Evolutionary conservation across 2,888 invertebrate genomes (phyloP).

Genomic region (Uropetala carovei): DNA sequence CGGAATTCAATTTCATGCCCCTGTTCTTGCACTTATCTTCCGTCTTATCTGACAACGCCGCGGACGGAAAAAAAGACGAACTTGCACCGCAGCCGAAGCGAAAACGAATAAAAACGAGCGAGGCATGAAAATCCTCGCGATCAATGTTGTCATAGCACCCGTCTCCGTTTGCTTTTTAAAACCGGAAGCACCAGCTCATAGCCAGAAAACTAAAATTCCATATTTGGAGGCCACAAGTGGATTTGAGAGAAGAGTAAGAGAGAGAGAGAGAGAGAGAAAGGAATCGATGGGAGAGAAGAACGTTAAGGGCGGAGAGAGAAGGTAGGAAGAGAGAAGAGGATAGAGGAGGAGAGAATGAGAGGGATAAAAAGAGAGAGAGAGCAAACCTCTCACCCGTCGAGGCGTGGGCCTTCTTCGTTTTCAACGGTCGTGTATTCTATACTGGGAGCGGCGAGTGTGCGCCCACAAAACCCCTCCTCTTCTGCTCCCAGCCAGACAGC

Average conservation of each 20-base stretch:
- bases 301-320: neutral
- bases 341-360: neutral
- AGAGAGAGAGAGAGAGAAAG: neutral
- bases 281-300: neutral
- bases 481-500: constrained; percentile 28
- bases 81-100: neutral
- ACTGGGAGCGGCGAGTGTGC: neutral
- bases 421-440: neutral
- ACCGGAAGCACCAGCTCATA: neutral
- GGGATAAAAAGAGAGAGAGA: neutral
- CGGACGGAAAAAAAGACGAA: neutral
- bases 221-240: neutral
- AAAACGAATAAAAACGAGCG: neutral
- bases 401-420: neutral
- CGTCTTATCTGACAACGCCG: neutral
- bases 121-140: neutral
- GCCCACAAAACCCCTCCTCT: neutral
- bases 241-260: too few species aligned
- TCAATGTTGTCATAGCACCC: neutral
- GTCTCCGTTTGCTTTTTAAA: neutral
- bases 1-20: neutral
- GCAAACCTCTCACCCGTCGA: neutral
- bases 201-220: neutral
- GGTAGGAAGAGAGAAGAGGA: neutral
- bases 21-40: neutral